Conservation (phyloP, 2,888 invertebrate genomes). For the Xanthorhoe spadicearia region DNA sequence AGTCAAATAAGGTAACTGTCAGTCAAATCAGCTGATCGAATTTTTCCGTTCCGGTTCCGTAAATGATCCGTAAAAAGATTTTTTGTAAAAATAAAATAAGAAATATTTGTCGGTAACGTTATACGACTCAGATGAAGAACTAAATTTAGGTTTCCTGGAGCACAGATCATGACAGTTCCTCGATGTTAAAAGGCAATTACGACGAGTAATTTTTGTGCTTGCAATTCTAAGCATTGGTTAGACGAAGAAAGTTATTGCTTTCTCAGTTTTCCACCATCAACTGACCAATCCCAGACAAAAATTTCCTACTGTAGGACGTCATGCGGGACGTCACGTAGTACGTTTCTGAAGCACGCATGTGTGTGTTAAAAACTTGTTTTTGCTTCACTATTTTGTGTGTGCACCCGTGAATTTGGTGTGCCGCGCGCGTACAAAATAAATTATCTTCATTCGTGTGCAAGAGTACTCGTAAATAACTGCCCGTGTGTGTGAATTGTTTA, state of each 20-base stretch:
- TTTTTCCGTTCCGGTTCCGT: too few relatives aligned
- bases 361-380: constrained; percentile 18
- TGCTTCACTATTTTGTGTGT: constrained; percentile 34
- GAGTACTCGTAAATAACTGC: too few relatives aligned
- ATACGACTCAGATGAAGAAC: too few relatives aligned
- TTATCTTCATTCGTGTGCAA: constrained; percentile 19
- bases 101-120: too few relatives aligned
- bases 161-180: too few relatives aligned
- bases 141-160: too few relatives aligned
- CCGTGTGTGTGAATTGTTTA: constrained; percentile 57
- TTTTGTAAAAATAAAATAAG: too few relatives aligned
- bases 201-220: too few relatives aligned
- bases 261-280: not conserved
- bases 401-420: constrained; percentile 7
- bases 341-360: constrained; percentile 5
- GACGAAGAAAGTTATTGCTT: constrained; percentile 4
- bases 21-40: constrained; percentile 17
- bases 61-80: too few relatives aligned
- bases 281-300: constrained; percentile 17
- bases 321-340: constrained; percentile 29
- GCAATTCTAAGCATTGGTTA: not conserved
- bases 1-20: constrained; percentile 2
- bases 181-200: too few relatives aligned
- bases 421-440: constrained; percentile 8
- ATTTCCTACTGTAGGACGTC: constrained; percentile 8